Conservation (phyloP, 2,888 invertebrate genomes). For the Eretmocerus hayati region DNA sequence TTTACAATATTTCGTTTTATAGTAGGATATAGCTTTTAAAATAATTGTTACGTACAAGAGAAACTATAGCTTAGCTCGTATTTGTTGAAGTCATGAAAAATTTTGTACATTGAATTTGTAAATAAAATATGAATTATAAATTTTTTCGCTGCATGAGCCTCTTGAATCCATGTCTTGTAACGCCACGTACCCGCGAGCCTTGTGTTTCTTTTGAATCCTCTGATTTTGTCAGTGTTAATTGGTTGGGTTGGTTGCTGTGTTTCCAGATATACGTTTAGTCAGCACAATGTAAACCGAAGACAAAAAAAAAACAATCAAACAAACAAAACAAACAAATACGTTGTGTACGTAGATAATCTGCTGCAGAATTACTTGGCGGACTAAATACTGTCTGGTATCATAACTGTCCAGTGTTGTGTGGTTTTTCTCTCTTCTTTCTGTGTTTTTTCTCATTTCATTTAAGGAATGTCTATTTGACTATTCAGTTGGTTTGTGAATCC, state of each 20-base stretch:
- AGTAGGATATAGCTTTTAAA: not conserved
- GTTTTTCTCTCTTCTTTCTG: constrained; percentile 24
- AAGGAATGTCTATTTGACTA: constrained; percentile 41
- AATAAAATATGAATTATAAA: constrained; percentile 38
- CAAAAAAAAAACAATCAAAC: constrained; percentile 14
- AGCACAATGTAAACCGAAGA: constrained; percentile 24
- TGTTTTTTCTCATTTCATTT: constrained; percentile 22
- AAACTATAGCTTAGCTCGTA: not conserved
- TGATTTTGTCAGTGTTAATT: constrained; percentile 32
- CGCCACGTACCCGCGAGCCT: constrained; percentile 32
- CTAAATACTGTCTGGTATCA: constrained; percentile 38
- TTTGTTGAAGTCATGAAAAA: not conserved
- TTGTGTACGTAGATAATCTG: constrained; percentile 22
- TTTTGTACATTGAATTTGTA: constrained; percentile 28
- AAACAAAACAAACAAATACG: constrained; percentile 9
- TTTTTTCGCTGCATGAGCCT: constrained; percentile 44
- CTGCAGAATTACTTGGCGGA: constrained; percentile 20
- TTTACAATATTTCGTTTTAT: not conserved
- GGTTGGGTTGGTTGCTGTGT: constrained; percentile 45
- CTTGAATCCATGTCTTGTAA: constrained; percentile 33
- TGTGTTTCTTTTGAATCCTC: constrained; percentile 17
- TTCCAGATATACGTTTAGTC: constrained; percentile 47
- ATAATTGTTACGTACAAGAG: not conserved
- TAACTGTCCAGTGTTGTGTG: constrained; percentile 20
- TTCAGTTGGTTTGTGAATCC: constrained; percentile 43